phyloP scores from a whole-genome alignment of 2,888 invertebrate genomes.

The Conistra vaccinii region DNA sequence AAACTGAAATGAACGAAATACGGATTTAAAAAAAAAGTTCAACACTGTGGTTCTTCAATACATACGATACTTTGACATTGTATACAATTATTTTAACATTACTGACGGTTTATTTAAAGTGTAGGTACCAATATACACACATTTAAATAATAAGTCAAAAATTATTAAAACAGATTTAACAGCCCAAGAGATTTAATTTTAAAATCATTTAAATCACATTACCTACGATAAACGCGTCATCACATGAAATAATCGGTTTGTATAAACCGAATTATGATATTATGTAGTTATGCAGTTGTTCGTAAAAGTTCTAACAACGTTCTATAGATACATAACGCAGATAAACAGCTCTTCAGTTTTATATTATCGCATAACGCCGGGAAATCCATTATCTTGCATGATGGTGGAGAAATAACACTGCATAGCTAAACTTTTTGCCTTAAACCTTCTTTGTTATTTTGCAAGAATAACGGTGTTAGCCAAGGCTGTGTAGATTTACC shows the following conservation, averaged over 20 bases:
- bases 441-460: not conserved
- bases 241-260: not conserved
- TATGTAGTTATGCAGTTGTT: not conserved
- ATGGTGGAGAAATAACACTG: conserved; percentile 11
- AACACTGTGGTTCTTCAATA: too few relatives aligned
- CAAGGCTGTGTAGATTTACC: not conserved
- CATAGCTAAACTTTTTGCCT: conserved; percentile 15
- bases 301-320: not conserved
- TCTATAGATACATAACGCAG: conserved; percentile 6
- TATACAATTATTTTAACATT: not conserved
- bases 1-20: not conserved
- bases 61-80: not conserved
- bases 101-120: not conserved
- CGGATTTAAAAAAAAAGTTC: not conserved
- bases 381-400: conserved; percentile 32
- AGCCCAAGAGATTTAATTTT: not conserved
- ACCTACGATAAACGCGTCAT: too few relatives aligned
- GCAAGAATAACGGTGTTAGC: not conserved
- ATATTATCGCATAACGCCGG: conserved; percentile 8
- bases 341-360: conserved; percentile 29
- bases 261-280: not conserved
- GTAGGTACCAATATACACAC: not conserved
- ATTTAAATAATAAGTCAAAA: not conserved
- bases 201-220: not conserved
- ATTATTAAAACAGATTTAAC: not conserved